A percentile compares a stretch with the other conserved stretches of the same genome.
These are phyloP conservation scores for Siderastrea radians DNA, from an alignment of 92 coral and sea anemone genomes.

Conservation along the genomic window DNA sequence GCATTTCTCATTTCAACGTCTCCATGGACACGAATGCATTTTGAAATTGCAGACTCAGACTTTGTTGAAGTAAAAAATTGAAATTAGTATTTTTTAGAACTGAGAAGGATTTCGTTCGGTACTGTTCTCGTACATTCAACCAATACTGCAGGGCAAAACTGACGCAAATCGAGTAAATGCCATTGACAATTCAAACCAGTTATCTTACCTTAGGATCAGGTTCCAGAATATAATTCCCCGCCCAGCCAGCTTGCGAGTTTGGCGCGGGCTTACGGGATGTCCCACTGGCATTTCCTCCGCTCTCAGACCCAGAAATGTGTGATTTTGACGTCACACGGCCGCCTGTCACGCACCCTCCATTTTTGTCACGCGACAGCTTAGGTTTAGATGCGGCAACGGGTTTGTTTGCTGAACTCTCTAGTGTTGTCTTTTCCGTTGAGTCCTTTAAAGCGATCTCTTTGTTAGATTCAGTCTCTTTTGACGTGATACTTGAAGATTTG, in stretches of 20 bases:
- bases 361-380: conserved; percentile 66
- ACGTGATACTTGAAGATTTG: not conserved
- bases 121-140: too few relatives aligned
- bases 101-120: too few relatives aligned
- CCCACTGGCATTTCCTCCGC: conserved; percentile 32
- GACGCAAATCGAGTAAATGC: too few relatives aligned
- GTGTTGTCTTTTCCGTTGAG: conserved; percentile 7
- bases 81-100: too few relatives aligned
- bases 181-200: not conserved
- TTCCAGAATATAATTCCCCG: conserved; percentile 61
- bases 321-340: conserved; percentile 44
- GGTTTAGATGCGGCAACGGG: conserved; percentile 30
- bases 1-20: too few relatives aligned
- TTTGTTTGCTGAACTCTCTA: conserved; percentile 14
- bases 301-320: conserved; percentile 23
- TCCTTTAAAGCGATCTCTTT: conserved; percentile 30
- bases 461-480: conserved; percentile 8
- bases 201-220: conserved; percentile 85
- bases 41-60: too few relatives aligned
- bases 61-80: too few relatives aligned
- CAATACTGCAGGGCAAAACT: too few relatives aligned
- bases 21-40: too few relatives aligned
- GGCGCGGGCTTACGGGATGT: conserved; percentile 45
- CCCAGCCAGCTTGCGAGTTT: conserved; percentile 38
- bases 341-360: conserved; percentile 14